Evolutionary conservation across 2,888 invertebrate species (phyloP), one percentile per base, ranked within the genome.

Genomic region (Epirrhoe tristata): DNA sequence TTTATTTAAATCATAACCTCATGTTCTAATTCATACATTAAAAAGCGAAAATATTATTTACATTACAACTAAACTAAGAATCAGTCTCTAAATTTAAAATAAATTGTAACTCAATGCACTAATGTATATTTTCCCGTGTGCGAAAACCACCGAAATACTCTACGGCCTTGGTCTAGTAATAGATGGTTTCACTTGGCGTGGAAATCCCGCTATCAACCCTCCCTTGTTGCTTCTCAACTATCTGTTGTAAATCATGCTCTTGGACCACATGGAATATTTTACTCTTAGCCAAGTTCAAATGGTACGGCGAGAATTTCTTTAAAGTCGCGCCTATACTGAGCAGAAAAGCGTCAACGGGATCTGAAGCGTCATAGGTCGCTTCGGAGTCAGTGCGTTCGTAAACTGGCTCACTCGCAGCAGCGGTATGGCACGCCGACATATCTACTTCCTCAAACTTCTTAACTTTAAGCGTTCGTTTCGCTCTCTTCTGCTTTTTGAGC

Each of bases 201-300:
- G 81, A 73, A 6, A 82, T 72, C 66, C 82, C 83, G 6, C 79
- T 75, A n/a, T 88, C 87, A n/a, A 75, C 72, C 0, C 81, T 70
- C 0, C 67, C 74, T 4, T 74, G 73, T 55, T 75, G 77, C 12
- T 83, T 90, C 61, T 91, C 87, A 32, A 93, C 89, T 31, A 93
- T 93, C 74, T 93, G 93, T 62, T 91, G 87, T 63, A 93, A 77
- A 71, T 93, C 93, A 54, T 91, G 90, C 67, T 93, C 92, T 70
- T 93, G 93, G 0, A 93, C 93, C 0, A 93, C 84, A 0, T 88
- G 77, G 60, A 93, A 93, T 72, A 93, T 93, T 78, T 93, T 90
- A 73, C 85, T 91, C 66, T 93, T 93, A 0, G 93, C 93, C 39
- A 93, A 69, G 73, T 93, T 93, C 58, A 93, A 77, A 65, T 93